phyloP scores from a whole-genome alignment of 35 echinoderm and acorn worm genomes.

The Chiridota heheva region DNA sequence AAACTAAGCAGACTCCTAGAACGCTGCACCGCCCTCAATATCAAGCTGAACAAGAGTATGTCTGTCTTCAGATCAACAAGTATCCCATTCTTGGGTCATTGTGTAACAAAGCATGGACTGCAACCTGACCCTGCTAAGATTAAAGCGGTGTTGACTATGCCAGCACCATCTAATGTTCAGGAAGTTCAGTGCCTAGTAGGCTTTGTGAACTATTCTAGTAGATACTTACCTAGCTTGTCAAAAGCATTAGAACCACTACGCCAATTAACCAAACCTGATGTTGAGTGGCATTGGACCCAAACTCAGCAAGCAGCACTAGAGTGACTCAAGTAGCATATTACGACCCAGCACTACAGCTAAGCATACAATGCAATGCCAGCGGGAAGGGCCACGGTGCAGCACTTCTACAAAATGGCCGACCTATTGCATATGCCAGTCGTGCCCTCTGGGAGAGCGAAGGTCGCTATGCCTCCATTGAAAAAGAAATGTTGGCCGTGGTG shows the following conservation, averaged over 20 bases:
- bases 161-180: slow-evolving; percentile 1
- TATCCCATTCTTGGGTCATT: slow-evolving; percentile 9
- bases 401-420: slow-evolving; percentile 13
- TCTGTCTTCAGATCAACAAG: too few relatives aligned
- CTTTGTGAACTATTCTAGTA: too few relatives aligned
- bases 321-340: slow-evolving; percentile 24
- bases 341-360: not conserved
- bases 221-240: not conserved
- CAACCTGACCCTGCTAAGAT: too few relatives aligned
- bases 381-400: slow-evolving; percentile 1
- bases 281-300: too few relatives aligned
- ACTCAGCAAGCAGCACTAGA: not conserved
- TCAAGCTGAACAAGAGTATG: slow-evolving; percentile 14
- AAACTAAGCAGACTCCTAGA: slow-evolving; percentile 1
- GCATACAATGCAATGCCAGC: slow-evolving; percentile 22
- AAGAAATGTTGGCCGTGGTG: slow-evolving; percentile 38
- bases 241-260: slow-evolving; percentile 6
- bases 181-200: too few relatives aligned
- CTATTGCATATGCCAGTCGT: slow-evolving; percentile 43
- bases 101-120: too few relatives aligned
- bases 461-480: slow-evolving; percentile 35
- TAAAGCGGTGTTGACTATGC: too few relatives aligned
- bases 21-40: not conserved
- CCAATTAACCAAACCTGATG: slow-evolving; percentile 11
- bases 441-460: slow-evolving; percentile 15